phyloP scores from a whole-genome alignment of 2,888 invertebrate species.

The Caenorhabditis uteleia region DNA sequence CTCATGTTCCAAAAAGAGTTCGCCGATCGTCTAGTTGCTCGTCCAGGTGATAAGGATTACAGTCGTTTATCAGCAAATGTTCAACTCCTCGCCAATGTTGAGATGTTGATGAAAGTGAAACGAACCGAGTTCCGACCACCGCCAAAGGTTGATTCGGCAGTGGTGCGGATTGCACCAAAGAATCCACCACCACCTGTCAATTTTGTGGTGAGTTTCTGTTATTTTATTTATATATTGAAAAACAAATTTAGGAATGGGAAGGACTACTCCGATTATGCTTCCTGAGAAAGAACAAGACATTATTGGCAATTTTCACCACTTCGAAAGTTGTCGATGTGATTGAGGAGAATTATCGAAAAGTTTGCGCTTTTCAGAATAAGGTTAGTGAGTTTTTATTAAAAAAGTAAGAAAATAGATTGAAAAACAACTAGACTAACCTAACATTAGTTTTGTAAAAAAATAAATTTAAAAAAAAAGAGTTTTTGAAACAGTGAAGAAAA shows the following conservation, averaged over 20 bases:
- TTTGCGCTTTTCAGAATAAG: conserved; percentile 85
- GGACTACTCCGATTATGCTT: conserved; percentile 93
- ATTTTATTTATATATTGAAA: background rate
- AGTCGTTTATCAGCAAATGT: conserved; percentile 95
- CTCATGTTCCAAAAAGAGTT: conserved; percentile 99
- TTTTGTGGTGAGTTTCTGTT: conserved; percentile 34
- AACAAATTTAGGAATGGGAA: conserved; percentile 86
- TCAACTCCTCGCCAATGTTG: conserved; percentile 85
- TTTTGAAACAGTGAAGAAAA: no score
- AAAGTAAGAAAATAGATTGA: conserved; percentile 5
- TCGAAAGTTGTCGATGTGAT: conserved; percentile 76
- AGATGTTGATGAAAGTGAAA: conserved; percentile 80
- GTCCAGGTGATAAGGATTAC: conserved; percentile 94
- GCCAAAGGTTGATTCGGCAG: conserved; percentile 95
- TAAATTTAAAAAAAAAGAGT: no score
- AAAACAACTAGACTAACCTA: background rate
- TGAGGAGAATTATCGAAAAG: conserved; percentile 87
- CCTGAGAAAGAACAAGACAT: conserved; percentile 93
- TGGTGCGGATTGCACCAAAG: conserved; percentile 93
- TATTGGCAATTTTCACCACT: conserved; percentile 87
- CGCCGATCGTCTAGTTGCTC: conserved; percentile 92
- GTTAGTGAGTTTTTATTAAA: no score
- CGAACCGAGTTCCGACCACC: conserved; percentile 98
- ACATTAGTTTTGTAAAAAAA: no score
- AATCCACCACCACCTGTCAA: conserved; percentile 84